Base-by-base conservation (phyloP, 2,113 vertebrate genomes). In the Chunga burmeisteri region DNA sequence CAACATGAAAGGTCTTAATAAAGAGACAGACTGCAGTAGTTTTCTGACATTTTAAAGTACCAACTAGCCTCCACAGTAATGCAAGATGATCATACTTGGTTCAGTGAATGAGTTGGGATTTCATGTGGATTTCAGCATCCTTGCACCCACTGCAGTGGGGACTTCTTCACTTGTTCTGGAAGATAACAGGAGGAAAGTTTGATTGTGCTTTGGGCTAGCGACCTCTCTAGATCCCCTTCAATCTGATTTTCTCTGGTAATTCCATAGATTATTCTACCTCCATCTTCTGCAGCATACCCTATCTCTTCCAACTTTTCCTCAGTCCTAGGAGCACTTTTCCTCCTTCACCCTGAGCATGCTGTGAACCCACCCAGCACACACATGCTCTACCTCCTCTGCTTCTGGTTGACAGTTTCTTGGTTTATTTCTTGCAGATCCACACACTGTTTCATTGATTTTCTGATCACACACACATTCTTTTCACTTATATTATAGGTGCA, bases 391-490 rank as follows among this genome's bases (percentile, higher is more conserved):
- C 8, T 38, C 52, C 9, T 91, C 86, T 74, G 8, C 72, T 62
- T 55, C 86, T 70, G 34, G 23, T 4, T 71, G 65, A 30, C 29
- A 42, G 50, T 9, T 73, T 66, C 52, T 86, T 2, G 0, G 20
- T 80, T 86, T 90, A 36, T 46, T 75, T 94, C 78, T 88, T 71
- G 79, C 80, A 81, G 89, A 83, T 34, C 14, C 1, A 3, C 66
- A 77, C 13, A 13, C 40, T 50, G 23, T 86, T 95, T 94, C 94
- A 96, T 95, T 96, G 88, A 84, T 86, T 98, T 98, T 97, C 97
- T 94, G 90, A 92, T 96, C 96, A 97, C 94, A 94, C 46, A 32
- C 38, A 7, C 25, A 7, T 88, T 97, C 59, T 95, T 96, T 93
- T 58, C 71, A 55, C 77, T 94, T 92, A 42, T 93, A 90, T 79